Evolutionary conservation across 2,113 vertebrate genomes (phyloP).

Genomic region (Xyliphius kryptos): DNA sequence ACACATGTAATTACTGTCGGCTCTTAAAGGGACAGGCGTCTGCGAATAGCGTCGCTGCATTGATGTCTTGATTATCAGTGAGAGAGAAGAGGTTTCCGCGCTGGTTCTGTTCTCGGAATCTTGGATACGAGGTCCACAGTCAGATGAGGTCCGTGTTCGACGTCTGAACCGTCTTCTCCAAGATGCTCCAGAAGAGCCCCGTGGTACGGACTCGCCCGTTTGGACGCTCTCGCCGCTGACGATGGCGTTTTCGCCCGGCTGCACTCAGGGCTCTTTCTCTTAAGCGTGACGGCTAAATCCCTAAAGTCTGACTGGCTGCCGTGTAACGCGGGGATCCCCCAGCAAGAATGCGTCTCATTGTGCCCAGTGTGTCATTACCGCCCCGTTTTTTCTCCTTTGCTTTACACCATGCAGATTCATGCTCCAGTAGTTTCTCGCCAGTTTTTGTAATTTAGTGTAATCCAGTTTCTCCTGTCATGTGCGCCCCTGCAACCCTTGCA

Average conservation of each 20-base stretch:
- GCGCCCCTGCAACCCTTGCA: no score
- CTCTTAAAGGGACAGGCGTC: neutral
- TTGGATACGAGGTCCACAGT: no score
- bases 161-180: no score
- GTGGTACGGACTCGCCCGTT: conserved; percentile 1
- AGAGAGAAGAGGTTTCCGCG: no score
- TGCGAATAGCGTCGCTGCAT: neutral
- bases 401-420: no score
- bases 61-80: neutral
- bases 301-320: conserved; percentile 20
- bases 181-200: no score
- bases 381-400: neutral
- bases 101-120: no score
- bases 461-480: no score
- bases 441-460: no score
- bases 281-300: conserved; percentile 26
- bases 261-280: conserved; percentile 17
- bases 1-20: conserved; percentile 18
- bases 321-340: conserved; percentile 13
- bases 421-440: no score
- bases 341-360: conserved; percentile 9
- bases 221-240: conserved; percentile 18
- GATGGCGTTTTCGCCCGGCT: conserved; percentile 23
- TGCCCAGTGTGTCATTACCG: conserved; percentile 17
- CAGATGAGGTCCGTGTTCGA: no score